Conservation (phyloP, 2,888 invertebrate genomes). For the Sisyra nigra region DNA sequence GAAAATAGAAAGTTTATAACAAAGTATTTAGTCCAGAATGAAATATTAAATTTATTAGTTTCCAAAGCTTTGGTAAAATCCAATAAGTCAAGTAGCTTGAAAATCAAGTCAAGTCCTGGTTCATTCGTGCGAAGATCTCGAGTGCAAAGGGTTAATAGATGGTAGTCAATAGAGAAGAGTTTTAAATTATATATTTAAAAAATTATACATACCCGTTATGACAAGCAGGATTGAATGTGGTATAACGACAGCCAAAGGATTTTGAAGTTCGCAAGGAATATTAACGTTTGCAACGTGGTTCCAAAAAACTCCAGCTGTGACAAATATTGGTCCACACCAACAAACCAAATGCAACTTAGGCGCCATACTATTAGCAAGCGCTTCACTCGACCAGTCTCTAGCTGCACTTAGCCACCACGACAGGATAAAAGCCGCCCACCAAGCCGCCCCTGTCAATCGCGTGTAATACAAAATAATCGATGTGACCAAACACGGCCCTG, state of each 20-base stretch:
- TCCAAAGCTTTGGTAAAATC: no score
- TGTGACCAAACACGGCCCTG: slow-evolving; percentile 3
- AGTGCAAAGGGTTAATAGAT: no score
- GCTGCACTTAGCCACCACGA: slow-evolving; percentile 11
- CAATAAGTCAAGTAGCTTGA: no score
- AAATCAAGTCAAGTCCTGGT: no score
- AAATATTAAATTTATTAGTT: no score
- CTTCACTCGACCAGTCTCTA: slow-evolving; percentile 22
- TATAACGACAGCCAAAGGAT: slow-evolving; percentile 44
- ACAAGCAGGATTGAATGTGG: slow-evolving; percentile 45
- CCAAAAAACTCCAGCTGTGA: slow-evolving; percentile 77
- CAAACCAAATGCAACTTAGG: slow-evolving; percentile 24
- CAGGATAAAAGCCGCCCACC: slow-evolving; percentile 8
- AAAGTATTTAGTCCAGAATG: no score
- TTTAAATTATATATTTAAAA: no score
- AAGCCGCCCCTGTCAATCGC: slow-evolving; percentile 3
- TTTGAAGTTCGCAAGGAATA: slow-evolving; percentile 60
- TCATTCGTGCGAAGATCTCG: no score
- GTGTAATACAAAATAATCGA: slow-evolving; percentile 6
- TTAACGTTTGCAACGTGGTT: slow-evolving; percentile 63
- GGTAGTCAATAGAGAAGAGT: no score
- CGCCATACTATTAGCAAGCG: slow-evolving; percentile 25
- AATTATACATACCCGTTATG: not conserved
- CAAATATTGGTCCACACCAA: slow-evolving; percentile 69
- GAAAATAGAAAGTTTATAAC: no score